These are phyloP conservation scores for Scolopax rusticola DNA, from an alignment of 2,797 vertebrate genomes.

Conservation along the genomic window DNA sequence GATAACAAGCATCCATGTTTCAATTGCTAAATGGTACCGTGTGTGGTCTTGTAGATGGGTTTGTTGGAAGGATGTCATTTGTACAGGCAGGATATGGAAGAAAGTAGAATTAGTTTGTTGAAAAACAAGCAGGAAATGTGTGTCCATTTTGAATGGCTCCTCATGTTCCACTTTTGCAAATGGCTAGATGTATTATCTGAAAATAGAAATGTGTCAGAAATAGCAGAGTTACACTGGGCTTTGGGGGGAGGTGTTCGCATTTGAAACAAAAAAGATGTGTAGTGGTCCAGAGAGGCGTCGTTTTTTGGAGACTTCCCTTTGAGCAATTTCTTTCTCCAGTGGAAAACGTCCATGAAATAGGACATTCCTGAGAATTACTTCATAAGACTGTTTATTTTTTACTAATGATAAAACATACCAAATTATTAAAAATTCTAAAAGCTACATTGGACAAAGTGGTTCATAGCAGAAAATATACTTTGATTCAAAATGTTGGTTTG, in stretches of 20 bases:
- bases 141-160: not conserved
- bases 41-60: not conserved
- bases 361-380: not conserved
- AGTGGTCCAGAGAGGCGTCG: not conserved
- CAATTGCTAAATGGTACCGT: not conserved
- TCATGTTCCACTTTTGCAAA: not conserved
- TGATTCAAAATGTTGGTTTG: not conserved
- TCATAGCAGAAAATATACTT: not conserved
- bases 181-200: not conserved
- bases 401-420: not conserved
- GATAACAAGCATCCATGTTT: not conserved
- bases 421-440: not conserved
- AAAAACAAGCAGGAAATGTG: conserved; percentile 21
- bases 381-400: not conserved
- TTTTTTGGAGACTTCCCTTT: not conserved
- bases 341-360: not conserved
- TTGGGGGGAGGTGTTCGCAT: not conserved
- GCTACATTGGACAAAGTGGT: not conserved
- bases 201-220: not conserved
- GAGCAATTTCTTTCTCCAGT: not conserved
- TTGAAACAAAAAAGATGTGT: not conserved
- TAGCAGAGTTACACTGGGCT: not conserved
- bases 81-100: conserved; percentile 19
- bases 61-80: conserved; percentile 11
- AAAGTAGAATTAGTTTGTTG: not conserved